Evolutionary conservation across 1,140 invertebrate genomes (phyloP), one percentile per base, ranked within the genome.

Genomic region (Amphibalanus amphitrite): DNA sequence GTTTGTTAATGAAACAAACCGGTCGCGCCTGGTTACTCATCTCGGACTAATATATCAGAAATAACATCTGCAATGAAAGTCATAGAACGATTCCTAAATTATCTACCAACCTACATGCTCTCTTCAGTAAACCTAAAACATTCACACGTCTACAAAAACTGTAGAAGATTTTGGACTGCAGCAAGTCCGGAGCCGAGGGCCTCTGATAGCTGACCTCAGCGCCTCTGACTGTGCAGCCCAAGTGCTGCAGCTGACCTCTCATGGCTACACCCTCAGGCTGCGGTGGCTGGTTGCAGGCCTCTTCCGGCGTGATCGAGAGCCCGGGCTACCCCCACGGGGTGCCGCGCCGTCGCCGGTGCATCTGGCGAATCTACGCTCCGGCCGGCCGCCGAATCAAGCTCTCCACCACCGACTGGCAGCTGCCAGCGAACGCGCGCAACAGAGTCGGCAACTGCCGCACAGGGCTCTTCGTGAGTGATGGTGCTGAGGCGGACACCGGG

Each of bases 281-380:
- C 76, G 86, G 87, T n/a, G 86, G 86, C 67, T 74, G 75, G 4
- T 77, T 89, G 0, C 78, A 74, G 4, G 81, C 82, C 4, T 77
- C 83, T 68, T 79, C 79, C 67, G 90, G 90, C 0, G 82, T 82
- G 59, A 84, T 93, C 30, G 83, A 82, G 72, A 86, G 88, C 0
- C 85, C 86, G 0, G 86, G 85, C 17, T 93, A 91, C 82, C 90
- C 90, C 3, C 77, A 79, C 70, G 78, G 81, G 1, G 78, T 74
- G 72, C 74, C 76, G 8, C 73, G 76, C 69, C 74, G n/a, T 29
- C 10, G 81, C 69, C 79, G 78, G 75, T 93, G 91, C 76, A 77
- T 81, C n/a, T 93, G 91, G 91, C 79, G 71, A 67, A 87, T 93
- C 23, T 80, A 76, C 65, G 86, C 87, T 17, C 87, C 88, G 1